phyloP scores from a whole-genome alignment of 2,888 invertebrate species.

The Chalcis sispes region DNA sequence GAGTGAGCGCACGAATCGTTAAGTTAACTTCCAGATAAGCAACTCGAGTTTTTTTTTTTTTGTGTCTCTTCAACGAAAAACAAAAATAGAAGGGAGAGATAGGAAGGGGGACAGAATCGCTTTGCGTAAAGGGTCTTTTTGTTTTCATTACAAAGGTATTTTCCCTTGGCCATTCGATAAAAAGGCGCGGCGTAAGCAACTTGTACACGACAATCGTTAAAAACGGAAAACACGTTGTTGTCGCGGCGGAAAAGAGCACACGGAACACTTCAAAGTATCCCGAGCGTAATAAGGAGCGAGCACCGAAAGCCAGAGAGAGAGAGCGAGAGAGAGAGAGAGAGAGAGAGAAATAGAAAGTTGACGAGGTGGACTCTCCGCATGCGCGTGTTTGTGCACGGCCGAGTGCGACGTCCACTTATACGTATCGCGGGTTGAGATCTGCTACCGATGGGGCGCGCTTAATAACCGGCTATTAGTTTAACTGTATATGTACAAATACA shows the following conservation, averaged over 20 bases:
- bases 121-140: slow-evolving; percentile 17
- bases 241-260: not conserved
- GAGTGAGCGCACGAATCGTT: not conserved
- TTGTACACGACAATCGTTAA: not conserved
- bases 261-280: too few relatives aligned
- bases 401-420: not conserved
- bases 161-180: slow-evolving; percentile 4
- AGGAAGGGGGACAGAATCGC: not conserved
- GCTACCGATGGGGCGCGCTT: not conserved
- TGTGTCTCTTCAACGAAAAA: not conserved
- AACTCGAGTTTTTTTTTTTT: not conserved
- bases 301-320: not conserved
- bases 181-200: not conserved
- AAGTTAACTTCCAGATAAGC: not conserved
- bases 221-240: not conserved
- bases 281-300: not conserved
- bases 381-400: not conserved
- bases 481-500: too few relatives aligned
- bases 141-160: slow-evolving; percentile 41
- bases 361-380: not conserved
- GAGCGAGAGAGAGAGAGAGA: not conserved
- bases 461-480: slow-evolving; percentile 41
- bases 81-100: not conserved
- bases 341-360: not conserved
- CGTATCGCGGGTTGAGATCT: not conserved